Evolutionary conservation across 2,888 invertebrate genomes (phyloP).

Genomic region (Cistogaster globosa): DNA sequence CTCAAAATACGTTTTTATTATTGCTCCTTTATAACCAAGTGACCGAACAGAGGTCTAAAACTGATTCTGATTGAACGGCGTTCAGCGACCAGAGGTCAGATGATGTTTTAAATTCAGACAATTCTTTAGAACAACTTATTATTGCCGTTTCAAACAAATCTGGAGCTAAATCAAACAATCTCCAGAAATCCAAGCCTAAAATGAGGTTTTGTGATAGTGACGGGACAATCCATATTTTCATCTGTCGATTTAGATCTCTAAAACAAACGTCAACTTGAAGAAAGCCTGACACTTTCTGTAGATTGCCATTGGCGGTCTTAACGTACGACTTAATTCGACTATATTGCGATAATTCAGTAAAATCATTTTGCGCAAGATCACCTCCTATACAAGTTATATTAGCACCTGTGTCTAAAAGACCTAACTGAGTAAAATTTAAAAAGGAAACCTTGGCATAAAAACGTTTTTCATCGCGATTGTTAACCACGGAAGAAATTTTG

Average conservation of each 20-base stretch:
- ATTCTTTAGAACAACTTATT: not conserved
- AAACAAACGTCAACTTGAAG: not conserved
- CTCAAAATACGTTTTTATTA: no score
- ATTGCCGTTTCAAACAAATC: not conserved
- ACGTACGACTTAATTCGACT: not conserved
- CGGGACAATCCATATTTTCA: not conserved
- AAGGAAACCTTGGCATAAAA: not conserved
- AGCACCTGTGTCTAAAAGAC: not conserved
- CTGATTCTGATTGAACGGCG: no score
- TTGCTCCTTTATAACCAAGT: no score
- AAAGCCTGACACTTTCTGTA: not conserved
- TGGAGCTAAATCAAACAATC: not conserved
- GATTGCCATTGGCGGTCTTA: not conserved
- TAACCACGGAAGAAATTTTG: not conserved
- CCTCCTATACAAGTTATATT: not conserved
- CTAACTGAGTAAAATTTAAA: not conserved
- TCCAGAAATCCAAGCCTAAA: slow-evolving; percentile 8
- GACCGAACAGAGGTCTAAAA: no score
- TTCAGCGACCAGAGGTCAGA: no score
- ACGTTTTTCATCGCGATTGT: not conserved
- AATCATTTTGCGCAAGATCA: not conserved
- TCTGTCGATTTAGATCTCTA: not conserved
- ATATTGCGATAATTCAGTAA: not conserved
- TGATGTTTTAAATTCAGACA: not conserved
- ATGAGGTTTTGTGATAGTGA: not conserved